Evolutionary conservation across 2,797 vertebrate species (phyloP), one percentile per base, ranked within the genome.

Genomic region (Ficedula albicollis): DNA sequence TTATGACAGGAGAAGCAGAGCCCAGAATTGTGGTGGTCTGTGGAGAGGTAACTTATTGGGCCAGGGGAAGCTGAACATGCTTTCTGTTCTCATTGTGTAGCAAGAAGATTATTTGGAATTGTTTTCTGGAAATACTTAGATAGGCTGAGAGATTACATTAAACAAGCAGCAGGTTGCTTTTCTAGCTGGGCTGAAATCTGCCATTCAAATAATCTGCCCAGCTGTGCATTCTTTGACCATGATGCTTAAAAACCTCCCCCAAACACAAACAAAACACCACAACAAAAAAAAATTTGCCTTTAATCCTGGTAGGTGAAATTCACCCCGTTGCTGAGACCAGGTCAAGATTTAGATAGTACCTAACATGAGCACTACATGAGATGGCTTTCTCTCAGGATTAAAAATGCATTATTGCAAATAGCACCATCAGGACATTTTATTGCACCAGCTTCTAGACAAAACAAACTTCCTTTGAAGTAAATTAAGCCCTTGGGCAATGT

Each of bases 381-480:
- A 86, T 72, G 43, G 68, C 27, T 95, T 90, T 96, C 54, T 69
- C 43, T 68, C 43, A 41, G 59, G 87, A 94, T 91, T 93, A 95
- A 95, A 95, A 94, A 84, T 52, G 59, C 62, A 83, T 89, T 90
- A 84, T 75, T 95, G 89, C 80, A 91, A 96, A 96, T 52, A 90
- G 79, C 69, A 96, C 70, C 76, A 96, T 89, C 75, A 91, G 48
- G 66, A 92, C 55, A n/a, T 86, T 97, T 97, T 96, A 96, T 95
- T 95, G 93, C 80, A 90, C 81, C 75, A 87, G 66, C 72, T 93
- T 87, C 83, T 74, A 93, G 70, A 92, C 88, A 95, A 96, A 96
- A 96, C 84, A 97, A 92, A 94, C 52, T 89, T 77, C 44, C 52
- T 97, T 93, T 97, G 86, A 97, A 96, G 93, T 94, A 96, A 95